Conservation (phyloP, 2,888 invertebrate species). For the Acronicta alni region DNA sequence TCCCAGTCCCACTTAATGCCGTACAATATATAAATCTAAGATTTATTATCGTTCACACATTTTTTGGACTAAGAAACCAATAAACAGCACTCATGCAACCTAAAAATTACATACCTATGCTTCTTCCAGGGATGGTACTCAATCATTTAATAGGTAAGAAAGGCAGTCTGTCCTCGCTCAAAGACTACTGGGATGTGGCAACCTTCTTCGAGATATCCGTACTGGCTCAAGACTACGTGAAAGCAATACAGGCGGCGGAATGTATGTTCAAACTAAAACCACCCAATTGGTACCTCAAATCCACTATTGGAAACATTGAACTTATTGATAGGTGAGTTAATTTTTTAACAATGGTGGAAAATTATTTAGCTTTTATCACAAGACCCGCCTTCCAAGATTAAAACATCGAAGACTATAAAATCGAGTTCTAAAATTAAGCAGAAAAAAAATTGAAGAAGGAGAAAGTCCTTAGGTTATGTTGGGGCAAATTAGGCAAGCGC, state of each 20-base stretch:
- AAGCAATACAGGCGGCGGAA: conserved; percentile 98
- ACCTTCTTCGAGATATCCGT: conserved; percentile 99
- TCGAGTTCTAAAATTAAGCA: too few species aligned
- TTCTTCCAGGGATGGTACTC: conserved; percentile 93
- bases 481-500: too few species aligned
- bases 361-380: too few species aligned
- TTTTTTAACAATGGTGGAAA: not conserved
- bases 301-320: conserved; percentile 98
- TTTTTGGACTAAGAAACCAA: too few species aligned
- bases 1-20: too few species aligned
- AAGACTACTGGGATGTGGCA: conserved; percentile 99
- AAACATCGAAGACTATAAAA: too few species aligned
- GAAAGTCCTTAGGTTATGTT: too few species aligned
- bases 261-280: conserved; percentile 97
- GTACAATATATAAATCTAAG: too few species aligned
- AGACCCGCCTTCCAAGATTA: too few species aligned
- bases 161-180: conserved; percentile 96
- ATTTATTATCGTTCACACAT: too few species aligned
- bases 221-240: conserved; percentile 98
- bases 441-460: too few species aligned
- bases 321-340: conserved; percentile 92
- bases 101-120: not conserved
- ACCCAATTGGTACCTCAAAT: conserved; percentile 98
- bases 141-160: conserved; percentile 99
- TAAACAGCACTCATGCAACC: not conserved